These are phyloP conservation scores for Linyphia triangularis DNA, from an alignment of 2,888 invertebrate species.

Conservation along the genomic window DNA sequence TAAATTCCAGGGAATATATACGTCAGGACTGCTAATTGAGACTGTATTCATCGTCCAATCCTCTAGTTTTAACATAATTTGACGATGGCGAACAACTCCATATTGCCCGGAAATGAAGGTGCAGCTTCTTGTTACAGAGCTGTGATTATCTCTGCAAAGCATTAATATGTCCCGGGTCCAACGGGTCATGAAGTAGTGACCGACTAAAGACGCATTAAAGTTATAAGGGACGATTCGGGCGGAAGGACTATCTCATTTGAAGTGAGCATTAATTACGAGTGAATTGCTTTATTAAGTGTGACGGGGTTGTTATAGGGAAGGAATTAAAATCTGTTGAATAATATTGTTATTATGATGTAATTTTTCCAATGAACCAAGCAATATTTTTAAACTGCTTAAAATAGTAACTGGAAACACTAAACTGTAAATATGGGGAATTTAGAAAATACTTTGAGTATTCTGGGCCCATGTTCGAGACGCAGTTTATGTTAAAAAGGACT, in stretches of 20 bases:
- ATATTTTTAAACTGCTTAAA: too few species aligned
- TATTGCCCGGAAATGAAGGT: not conserved
- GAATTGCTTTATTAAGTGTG: slow-evolving; percentile 3
- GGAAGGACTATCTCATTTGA: slow-evolving; percentile 1
- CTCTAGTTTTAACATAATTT: slow-evolving; percentile 4
- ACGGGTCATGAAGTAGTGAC: not conserved
- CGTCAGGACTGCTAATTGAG: not conserved
- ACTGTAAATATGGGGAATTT: too few species aligned
- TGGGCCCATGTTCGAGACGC: too few species aligned
- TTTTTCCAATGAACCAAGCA: too few species aligned
- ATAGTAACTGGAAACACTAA: too few species aligned
- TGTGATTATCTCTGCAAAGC: not conserved
- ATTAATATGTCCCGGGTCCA: slow-evolving; percentile 3
- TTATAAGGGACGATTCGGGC: not conserved
- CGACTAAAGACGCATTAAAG: slow-evolving; percentile 12
- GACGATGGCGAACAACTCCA: not conserved
- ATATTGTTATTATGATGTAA: too few species aligned
- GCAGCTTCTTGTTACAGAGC: not conserved
- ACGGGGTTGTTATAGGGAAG: not conserved
- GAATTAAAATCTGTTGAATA: not conserved
- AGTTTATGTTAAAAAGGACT: too few species aligned
- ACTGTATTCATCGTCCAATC: not conserved
- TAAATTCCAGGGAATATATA: not conserved
- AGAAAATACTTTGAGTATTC: too few species aligned
- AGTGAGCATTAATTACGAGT: not conserved